These are phyloP conservation scores for Sparidentex hasta DNA, from an alignment of 2,797 vertebrate genomes.

Conservation along the genomic window DNA sequence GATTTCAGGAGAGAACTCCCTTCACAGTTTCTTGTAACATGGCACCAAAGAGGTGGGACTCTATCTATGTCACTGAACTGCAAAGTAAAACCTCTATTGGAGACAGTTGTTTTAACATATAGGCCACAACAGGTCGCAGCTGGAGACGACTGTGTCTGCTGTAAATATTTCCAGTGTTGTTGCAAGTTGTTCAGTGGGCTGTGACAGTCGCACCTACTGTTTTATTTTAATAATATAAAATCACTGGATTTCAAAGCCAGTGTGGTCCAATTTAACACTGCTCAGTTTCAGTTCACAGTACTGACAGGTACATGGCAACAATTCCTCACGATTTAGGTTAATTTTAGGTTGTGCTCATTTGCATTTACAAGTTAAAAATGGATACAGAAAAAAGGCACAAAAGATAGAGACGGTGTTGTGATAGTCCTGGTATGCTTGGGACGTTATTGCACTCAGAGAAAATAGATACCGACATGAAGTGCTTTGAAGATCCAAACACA, in stretches of 20 bases:
- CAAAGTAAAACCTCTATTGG: neutral
- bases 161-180: neutral
- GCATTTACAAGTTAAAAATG: constrained; percentile 3
- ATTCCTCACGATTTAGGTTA: constrained; percentile 1
- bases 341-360: constrained; percentile 22
- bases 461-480: neutral
- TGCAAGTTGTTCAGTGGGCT: neutral
- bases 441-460: neutral
- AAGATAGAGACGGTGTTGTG: neutral
- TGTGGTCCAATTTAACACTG: neutral
- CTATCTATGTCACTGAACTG: neutral
- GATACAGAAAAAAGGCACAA: neutral
- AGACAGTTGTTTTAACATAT: neutral
- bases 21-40: neutral
- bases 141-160: neutral
- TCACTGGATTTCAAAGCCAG: neutral
- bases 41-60: neutral
- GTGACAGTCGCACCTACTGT: neutral
- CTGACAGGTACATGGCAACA: constrained; percentile 5
- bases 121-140: neutral
- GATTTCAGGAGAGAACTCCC: neutral
- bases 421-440: neutral
- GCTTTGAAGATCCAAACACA: neutral
- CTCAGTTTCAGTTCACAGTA: neutral
- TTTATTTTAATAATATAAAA: neutral